Conservation (phyloP, 2,888 invertebrate species). For the Tanypteryx hageni region DNA sequence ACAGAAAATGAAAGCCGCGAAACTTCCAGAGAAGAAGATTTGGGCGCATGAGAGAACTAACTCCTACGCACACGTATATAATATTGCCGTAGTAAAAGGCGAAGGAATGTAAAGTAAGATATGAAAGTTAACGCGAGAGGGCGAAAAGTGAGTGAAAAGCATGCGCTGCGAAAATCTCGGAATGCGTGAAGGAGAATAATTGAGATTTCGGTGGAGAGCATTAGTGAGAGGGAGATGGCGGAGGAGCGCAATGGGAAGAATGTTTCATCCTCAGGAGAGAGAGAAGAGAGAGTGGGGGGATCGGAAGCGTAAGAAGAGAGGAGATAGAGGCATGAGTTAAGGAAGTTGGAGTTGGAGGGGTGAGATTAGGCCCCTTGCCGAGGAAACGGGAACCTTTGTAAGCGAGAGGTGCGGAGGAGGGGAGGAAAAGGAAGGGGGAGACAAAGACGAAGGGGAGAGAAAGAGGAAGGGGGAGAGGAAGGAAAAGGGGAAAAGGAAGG, state of each 20-base stretch:
- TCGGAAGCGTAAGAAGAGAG: neutral
- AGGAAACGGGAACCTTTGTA: neutral
- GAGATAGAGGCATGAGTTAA: neutral
- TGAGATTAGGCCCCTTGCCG: constrained; percentile 17
- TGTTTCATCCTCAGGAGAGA: no score
- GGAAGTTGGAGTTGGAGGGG: neutral
- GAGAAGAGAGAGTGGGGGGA: no score
- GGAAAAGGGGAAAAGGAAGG: neutral
- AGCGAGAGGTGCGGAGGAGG: neutral
- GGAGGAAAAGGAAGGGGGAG: neutral
- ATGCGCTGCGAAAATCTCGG: neutral
- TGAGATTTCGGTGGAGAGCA: neutral
- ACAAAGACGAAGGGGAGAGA: accelerated
- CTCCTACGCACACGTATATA: no score
- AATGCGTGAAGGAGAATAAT: neutral
- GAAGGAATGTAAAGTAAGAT: no score
- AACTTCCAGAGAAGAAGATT: no score
- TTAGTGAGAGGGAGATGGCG: no score
- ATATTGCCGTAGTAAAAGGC: no score
- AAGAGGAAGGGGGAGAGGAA: neutral
- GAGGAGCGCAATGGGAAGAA: no score
- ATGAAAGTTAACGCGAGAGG: no score
- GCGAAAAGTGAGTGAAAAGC: no score
- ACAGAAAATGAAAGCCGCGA: no score
- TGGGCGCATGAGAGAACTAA: no score